phyloP scores from a whole-genome alignment of 2,888 invertebrate genomes.

The Drosophila engyochracea region DNA sequence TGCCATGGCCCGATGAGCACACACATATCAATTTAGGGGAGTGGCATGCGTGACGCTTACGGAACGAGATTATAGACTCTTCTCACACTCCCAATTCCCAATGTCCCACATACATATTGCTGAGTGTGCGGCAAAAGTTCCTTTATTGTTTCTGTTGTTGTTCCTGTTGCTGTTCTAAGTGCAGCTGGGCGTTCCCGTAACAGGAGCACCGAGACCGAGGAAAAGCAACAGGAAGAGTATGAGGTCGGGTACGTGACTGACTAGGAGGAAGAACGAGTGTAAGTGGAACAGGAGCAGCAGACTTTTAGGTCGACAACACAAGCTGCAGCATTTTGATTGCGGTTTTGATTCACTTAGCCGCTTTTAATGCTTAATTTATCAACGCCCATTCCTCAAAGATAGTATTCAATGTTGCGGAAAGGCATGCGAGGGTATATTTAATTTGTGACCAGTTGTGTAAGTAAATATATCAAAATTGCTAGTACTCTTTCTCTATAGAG shows the following conservation, averaged over 20 bases:
- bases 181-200: constrained; percentile 72
- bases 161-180: constrained; percentile 21
- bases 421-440: neutral
- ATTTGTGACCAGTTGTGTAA: neutral
- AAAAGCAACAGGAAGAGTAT: constrained; percentile 35
- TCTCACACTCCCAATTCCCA: constrained; percentile 47
- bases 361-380: constrained; percentile 42
- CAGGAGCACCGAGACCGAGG: constrained; percentile 49
- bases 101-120: constrained; percentile 13
- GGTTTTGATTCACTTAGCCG: constrained; percentile 52
- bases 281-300: constrained; percentile 25
- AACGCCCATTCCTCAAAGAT: constrained; percentile 29
- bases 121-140: constrained; percentile 49
- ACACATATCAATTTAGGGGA: constrained; percentile 73
- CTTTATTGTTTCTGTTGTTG: constrained; percentile 36
- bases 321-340: constrained; percentile 42
- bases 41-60: constrained; percentile 78
- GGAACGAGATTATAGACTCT: constrained; percentile 76
- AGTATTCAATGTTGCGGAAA: neutral
- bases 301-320: constrained; percentile 21
- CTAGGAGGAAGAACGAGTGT: neutral
- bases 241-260: neutral
- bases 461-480: neutral
- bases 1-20: constrained; percentile 65
- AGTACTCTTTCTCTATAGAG: neutral